phyloP scores from a whole-genome alignment of 2,888 invertebrate genomes.

The Cephalotes varians region DNA sequence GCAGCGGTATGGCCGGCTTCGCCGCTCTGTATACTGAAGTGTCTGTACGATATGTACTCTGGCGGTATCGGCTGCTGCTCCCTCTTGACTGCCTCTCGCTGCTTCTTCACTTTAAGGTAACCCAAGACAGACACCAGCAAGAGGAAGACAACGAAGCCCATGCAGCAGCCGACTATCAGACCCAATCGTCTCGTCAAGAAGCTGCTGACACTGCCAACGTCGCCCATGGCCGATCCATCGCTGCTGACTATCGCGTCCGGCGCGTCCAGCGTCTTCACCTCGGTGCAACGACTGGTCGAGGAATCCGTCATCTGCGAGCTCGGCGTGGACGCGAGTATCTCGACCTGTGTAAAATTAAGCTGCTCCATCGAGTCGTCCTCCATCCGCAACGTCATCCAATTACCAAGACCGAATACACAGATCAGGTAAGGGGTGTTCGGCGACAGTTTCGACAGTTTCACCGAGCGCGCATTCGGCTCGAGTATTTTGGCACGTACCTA shows the following conservation, averaged over 20 bases:
- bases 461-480: conserved; percentile 91
- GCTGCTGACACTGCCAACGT: conserved; percentile 88
- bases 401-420: conserved; percentile 95
- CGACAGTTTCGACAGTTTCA: conserved; percentile 91
- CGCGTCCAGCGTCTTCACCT: conserved; percentile 91
- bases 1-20: conserved; percentile 85
- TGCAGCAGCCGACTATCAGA: conserved; percentile 94
- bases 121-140: conserved; percentile 94
- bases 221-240: conserved; percentile 86
- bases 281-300: conserved; percentile 91
- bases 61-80: conserved; percentile 91
- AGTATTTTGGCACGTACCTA: conserved; percentile 93
- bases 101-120: conserved; percentile 94
- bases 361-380: conserved; percentile 81
- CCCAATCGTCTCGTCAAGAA: conserved; percentile 93
- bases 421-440: conserved; percentile 94
- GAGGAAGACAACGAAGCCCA: conserved; percentile 94
- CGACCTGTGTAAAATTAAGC: conserved; percentile 79
- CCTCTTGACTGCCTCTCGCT: conserved; percentile 91
- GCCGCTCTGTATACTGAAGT: conserved; percentile 90
- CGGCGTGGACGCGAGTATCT: conserved; percentile 87
- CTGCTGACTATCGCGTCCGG: conserved; percentile 87
- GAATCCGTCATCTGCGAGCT: conserved; percentile 89
- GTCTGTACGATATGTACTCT: conserved; percentile 93
- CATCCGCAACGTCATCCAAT: conserved; percentile 88